Evolutionary conservation across 2,888 invertebrate genomes (phyloP).

Genomic region (Drosophila cyrtoloma): DNA sequence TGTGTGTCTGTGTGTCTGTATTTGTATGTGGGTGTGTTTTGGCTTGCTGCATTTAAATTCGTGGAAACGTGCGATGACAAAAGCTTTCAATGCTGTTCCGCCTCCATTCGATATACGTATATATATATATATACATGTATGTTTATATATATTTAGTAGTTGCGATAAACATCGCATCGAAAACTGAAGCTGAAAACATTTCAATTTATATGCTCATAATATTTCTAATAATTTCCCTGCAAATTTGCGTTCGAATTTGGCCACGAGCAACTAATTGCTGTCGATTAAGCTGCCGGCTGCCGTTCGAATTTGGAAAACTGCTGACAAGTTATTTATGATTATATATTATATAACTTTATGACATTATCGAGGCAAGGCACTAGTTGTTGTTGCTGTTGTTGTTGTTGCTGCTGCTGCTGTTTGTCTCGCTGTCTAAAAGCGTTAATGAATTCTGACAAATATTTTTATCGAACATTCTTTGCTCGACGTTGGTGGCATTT

Average conservation of each 20-base stretch:
- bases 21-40: slow-evolving; percentile 1
- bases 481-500: slow-evolving; percentile 34
- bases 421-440: slow-evolving; percentile 39
- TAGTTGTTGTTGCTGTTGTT: slow-evolving; percentile 1
- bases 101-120: slow-evolving; percentile 29
- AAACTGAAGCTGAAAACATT: slow-evolving; percentile 11
- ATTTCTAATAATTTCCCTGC: slow-evolving; percentile 50
- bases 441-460: slow-evolving; percentile 66
- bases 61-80: slow-evolving; percentile 73
- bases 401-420: not conserved
- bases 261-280: slow-evolving; percentile 78
- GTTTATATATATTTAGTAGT: slow-evolving; percentile 28
- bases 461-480: slow-evolving; percentile 29
- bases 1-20: slow-evolving; percentile 33
- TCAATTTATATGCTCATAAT: slow-evolving; percentile 11
- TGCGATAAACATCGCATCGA: slow-evolving; percentile 56
- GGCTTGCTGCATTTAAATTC: slow-evolving; percentile 31
- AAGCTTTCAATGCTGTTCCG: slow-evolving; percentile 68
- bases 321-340: slow-evolving; percentile 81
- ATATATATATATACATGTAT: not conserved
- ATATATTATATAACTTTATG: slow-evolving; percentile 42
- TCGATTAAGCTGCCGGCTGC: slow-evolving; percentile 58
- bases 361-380: slow-evolving; percentile 46
- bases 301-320: slow-evolving; percentile 72
- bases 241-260: slow-evolving; percentile 50